Conservation (phyloP, 1,140 invertebrate species). For the Drosophila santomea region DNA sequence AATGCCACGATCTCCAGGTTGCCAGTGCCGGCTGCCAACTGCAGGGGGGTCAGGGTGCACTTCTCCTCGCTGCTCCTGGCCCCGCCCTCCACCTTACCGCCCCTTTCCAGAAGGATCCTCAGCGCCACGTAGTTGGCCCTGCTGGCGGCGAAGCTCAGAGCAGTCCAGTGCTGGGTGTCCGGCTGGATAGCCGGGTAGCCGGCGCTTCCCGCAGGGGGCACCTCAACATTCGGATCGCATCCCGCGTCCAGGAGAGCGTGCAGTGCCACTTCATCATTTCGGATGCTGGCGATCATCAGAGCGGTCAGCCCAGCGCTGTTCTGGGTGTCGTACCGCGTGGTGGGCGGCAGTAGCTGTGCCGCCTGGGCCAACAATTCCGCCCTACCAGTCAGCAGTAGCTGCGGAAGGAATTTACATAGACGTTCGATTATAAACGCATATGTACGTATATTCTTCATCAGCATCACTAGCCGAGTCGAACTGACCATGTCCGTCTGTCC, state of each 20-base stretch:
- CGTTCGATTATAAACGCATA: not conserved
- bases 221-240: slow-evolving; percentile 91
- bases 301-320: slow-evolving; percentile 92
- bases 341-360: slow-evolving; percentile 89
- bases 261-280: slow-evolving; percentile 91
- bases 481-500: too few species aligned
- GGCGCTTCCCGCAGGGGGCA: slow-evolving; percentile 84
- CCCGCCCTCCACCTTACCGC: slow-evolving; percentile 94
- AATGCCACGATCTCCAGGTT: slow-evolving; percentile 92
- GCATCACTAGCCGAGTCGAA: too few species aligned
- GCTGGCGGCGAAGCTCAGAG: slow-evolving; percentile 89
- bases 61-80: slow-evolving; percentile 92
- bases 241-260: slow-evolving; percentile 91
- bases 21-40: slow-evolving; percentile 92
- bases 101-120: slow-evolving; percentile 89
- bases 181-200: slow-evolving; percentile 86
- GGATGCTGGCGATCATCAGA: slow-evolving; percentile 92
- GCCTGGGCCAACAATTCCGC: slow-evolving; percentile 92
- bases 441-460: too few species aligned
- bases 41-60: slow-evolving; percentile 93
- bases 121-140: slow-evolving; percentile 86
- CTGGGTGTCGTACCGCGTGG: slow-evolving; percentile 90
- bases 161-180: slow-evolving; percentile 92
- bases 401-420: not conserved
- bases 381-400: slow-evolving; percentile 90